These are phyloP conservation scores for Trichopoda pennipes DNA, from an alignment of 2,888 invertebrate genomes.

Conservation along the genomic window DNA sequence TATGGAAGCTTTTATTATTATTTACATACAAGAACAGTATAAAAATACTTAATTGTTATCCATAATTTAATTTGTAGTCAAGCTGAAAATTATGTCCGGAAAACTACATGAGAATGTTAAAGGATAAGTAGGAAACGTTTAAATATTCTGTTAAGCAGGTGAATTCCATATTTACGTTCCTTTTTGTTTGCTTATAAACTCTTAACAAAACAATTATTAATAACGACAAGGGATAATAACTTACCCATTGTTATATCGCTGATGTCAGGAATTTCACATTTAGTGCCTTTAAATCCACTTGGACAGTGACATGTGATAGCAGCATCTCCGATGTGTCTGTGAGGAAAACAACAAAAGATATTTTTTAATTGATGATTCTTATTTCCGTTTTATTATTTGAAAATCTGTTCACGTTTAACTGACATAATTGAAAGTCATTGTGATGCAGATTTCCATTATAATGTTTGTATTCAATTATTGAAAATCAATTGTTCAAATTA, in stretches of 20 bases:
- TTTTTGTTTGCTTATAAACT: background rate
- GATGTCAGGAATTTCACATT: constrained; percentile 85
- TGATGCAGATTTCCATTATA: no score
- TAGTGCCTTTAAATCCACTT: constrained; percentile 85
- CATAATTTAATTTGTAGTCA: constrained; percentile 75
- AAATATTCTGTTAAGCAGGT: background rate
- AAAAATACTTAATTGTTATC: constrained; percentile 76
- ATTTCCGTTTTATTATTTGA: background rate
- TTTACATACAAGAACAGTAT: constrained; percentile 70
- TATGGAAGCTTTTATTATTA: background rate
- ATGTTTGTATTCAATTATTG: no score
- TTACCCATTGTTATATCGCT: constrained; percentile 79
- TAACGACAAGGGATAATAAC: constrained; percentile 67
- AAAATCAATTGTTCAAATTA: no score
- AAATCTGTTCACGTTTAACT: no score
- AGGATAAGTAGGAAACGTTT: background rate
- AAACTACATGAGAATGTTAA: constrained; percentile 11
- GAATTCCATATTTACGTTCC: no score
- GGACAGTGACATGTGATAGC: constrained; percentile 88
- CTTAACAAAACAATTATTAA: constrained; percentile 41
- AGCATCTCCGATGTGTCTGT: constrained; percentile 88
- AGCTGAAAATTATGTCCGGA: constrained; percentile 55
- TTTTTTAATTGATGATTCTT: constrained; percentile 14
- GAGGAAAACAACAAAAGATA: background rate
- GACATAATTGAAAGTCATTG: no score